A percentile compares a stretch with the other conserved stretches of the same genome.
These are phyloP conservation scores for Eutrigla gurnardus DNA, from an alignment of 2,797 vertebrate species.

Conservation along the genomic window DNA sequence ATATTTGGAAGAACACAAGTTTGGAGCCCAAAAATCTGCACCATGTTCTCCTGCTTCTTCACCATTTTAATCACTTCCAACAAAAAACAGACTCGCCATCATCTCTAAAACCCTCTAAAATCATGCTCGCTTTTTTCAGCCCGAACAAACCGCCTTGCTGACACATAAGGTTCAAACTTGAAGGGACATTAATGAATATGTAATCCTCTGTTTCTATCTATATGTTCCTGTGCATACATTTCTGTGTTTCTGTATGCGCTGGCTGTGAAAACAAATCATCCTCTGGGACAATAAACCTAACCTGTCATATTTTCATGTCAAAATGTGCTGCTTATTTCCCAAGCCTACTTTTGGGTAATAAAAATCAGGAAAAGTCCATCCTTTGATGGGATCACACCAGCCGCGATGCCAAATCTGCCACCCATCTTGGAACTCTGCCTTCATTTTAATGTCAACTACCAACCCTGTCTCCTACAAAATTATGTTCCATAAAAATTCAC, in stretches of 20 bases:
- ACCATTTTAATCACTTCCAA: too few relatives aligned
- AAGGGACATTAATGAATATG: not conserved
- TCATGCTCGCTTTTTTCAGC: not conserved
- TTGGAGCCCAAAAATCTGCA: not conserved
- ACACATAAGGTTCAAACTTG: not conserved
- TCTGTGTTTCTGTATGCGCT: not conserved
- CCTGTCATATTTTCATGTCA: not conserved
- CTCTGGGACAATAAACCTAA: not conserved
- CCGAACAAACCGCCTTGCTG: not conserved
- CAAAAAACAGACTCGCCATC: too few relatives aligned
- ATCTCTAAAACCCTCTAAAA: too few relatives aligned
- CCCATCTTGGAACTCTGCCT: too few relatives aligned
- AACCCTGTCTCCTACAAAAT: too few relatives aligned
- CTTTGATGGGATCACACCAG: too few relatives aligned
- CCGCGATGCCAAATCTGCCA: too few relatives aligned
- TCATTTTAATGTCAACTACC: too few relatives aligned
- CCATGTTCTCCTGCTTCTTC: not conserved
- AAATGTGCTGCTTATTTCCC: not conserved
- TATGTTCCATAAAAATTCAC: too few relatives aligned
- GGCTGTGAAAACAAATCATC: constrained; percentile 15
- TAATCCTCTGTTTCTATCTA: not conserved
- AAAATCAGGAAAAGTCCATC: not conserved
- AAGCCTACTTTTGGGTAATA: not conserved
- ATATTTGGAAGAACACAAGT: not conserved
- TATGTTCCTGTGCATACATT: too few relatives aligned